These are phyloP conservation scores for Indri indri DNA, from an alignment of 2,113 vertebrate species.

Conservation along the genomic window DNA sequence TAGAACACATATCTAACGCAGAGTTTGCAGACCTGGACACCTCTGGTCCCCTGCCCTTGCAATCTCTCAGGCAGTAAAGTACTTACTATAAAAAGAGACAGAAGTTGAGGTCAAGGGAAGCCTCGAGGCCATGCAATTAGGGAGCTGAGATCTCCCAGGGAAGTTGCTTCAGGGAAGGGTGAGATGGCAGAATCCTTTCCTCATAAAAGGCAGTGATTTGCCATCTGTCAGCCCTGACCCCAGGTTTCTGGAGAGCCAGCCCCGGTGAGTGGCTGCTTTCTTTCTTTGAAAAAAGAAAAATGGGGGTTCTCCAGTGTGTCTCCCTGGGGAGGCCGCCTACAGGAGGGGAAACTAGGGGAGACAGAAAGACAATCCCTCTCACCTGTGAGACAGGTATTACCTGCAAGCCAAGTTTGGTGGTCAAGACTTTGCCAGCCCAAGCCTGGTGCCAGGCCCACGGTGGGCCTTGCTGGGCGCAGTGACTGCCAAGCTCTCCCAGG, in stretches of 20 bases:
- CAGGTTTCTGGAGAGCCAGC: neutral
- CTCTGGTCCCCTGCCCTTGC: neutral
- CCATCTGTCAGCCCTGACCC: neutral
- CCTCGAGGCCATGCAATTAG: neutral
- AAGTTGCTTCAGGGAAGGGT: neutral
- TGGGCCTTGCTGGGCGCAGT: neutral
- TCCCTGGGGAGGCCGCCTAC: neutral
- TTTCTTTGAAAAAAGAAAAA: neutral
- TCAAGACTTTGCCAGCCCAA: neutral
- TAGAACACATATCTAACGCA: neutral
- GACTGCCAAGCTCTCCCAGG: neutral
- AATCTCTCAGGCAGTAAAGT: neutral
- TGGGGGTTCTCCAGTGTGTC: neutral
- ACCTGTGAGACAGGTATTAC: neutral
- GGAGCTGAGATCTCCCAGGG: neutral
- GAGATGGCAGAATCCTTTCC: neutral
- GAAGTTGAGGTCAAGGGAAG: neutral
- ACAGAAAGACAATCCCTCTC: neutral
- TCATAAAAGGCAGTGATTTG: neutral
- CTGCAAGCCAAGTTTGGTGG: neutral
- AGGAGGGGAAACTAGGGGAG: neutral
- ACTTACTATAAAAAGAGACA: neutral
- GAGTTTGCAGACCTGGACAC: neutral
- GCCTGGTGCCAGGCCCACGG: neutral
- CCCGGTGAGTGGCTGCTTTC: neutral